phyloP scores from a whole-genome alignment of 2,888 invertebrate genomes.

The Mythimna impura region DNA sequence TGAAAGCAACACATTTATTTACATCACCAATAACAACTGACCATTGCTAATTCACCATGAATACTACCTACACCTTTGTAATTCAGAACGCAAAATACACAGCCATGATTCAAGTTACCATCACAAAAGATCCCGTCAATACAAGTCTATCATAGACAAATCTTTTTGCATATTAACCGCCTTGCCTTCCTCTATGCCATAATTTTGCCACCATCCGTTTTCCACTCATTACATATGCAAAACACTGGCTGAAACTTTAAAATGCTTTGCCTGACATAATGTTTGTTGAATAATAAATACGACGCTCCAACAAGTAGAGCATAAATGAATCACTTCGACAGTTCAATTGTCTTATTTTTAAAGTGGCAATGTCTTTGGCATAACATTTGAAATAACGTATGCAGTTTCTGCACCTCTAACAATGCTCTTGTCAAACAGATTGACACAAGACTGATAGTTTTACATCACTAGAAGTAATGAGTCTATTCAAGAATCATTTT shows the following conservation, averaged over 20 bases:
- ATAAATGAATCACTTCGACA: constrained; percentile 35
- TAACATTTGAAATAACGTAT: constrained; percentile 24
- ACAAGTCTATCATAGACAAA: not conserved
- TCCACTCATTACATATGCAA: constrained; percentile 50
- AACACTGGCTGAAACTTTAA: constrained; percentile 47
- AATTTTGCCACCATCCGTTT: constrained; percentile 31
- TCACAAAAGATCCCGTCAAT: constrained; percentile 18
- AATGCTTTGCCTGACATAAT: constrained; percentile 25
- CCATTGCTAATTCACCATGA: not conserved
- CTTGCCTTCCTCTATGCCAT: constrained; percentile 31
- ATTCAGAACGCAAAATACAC: not conserved
- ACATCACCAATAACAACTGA: not conserved
- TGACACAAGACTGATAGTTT: constrained; percentile 41
- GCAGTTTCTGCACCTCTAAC: constrained; percentile 19
- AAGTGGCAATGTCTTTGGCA: constrained; percentile 23
- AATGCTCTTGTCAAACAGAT: constrained; percentile 3
- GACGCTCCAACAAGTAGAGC: constrained; percentile 5
- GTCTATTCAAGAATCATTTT: not conserved
- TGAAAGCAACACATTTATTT: not conserved
- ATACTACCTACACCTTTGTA: no score
- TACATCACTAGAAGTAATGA: constrained; percentile 2
- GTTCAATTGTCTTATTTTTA: constrained; percentile 48
- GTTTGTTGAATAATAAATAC: constrained; percentile 50
- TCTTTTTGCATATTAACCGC: constrained; percentile 23
- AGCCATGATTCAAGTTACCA: not conserved